Evolutionary conservation across 2,113 vertebrate genomes (phyloP).

Genomic region (Calonectris borealis): DNA sequence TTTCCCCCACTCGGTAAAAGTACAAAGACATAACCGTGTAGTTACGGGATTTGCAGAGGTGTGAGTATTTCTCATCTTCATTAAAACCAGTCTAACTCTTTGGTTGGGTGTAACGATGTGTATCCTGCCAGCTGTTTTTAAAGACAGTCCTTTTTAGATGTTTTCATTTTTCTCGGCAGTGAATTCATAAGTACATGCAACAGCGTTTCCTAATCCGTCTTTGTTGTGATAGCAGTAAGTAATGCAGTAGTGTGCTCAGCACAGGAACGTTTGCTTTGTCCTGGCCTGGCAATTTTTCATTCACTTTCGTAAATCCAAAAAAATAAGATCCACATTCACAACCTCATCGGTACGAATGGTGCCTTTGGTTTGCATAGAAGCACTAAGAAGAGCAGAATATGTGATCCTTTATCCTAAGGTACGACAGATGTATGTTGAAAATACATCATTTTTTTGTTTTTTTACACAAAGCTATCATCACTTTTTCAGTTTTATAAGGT

Average conservation of each 20-base stretch:
- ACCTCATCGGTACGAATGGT: background rate
- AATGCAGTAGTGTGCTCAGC: background rate
- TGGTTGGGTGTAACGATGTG: rapidly evolving
- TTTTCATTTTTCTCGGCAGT: background rate
- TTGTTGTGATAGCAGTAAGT: background rate
- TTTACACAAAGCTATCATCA: background rate
- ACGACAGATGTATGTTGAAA: background rate
- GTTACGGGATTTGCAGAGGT: background rate
- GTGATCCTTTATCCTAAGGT: background rate
- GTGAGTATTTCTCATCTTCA: background rate
- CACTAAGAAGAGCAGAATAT: background rate
- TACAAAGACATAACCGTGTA: background rate
- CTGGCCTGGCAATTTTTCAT: background rate
- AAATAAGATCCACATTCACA: background rate
- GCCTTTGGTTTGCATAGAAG: conserved; percentile 13
- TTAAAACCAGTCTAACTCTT: background rate
- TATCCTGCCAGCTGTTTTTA: background rate
- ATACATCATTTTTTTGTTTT: background rate
- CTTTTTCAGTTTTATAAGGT: background rate
- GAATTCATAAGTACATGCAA: background rate
- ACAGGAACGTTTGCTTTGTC: background rate
- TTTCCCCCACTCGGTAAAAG: background rate
- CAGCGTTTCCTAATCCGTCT: background rate
- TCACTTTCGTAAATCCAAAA: background rate
- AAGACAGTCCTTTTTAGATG: background rate